Base-by-base conservation (phyloP, 30 jellyfish, hydroid and myxozoan genomes). In the Hydractinia echinata region DNA sequence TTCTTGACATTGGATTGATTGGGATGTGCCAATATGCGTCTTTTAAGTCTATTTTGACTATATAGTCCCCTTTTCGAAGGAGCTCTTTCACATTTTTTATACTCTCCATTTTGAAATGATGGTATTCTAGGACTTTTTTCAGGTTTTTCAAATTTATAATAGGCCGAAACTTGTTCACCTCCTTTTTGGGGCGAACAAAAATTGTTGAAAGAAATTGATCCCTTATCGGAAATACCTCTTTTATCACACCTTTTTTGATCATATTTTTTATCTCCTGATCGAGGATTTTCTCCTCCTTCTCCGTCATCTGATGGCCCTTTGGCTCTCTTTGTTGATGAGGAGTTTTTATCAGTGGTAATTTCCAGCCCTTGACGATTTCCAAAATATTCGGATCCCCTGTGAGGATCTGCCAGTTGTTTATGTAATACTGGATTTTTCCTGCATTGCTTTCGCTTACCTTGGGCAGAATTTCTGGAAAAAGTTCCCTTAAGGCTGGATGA, bases 301-400 rank as follows among this genome's bases (percentile, higher is more conserved):
- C 10, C 44, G 13, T 8, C 77, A 67, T 67, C 48, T 13, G 13
- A 44, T 10, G 14, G 8, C 48, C 48, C 48, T 9, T 67, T 67
- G 77, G 77, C 48, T 67, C 77, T 67, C 77, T 20, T 10, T 10
- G 13, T 67, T 67, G 77, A n/a, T n/a, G n/a, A n/a, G n/a, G n/a
- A n/a, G n/a, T n/a, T n/a, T n/a, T n/a, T n/a, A n/a, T n/a, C 8
- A 10, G 77, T 13, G 77, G 13, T 67, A 13, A 9, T 8, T 20
- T 44, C 77, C 13, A 9, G 44, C 77, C 77, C 19, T 13, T 67
- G 10, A 13, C 48, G 8, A 1, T 15, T 30, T 13, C 78, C 14
- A 67, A 4, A 0, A 1, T 67, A 13, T 13, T 30, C 39, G 20
- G 78, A 67, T 67, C 78, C 51, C 51, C 20, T 13, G 78, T 67